Base-by-base conservation (phyloP, 2,797 vertebrate species). In the Hydrolagus colliei region DNA sequence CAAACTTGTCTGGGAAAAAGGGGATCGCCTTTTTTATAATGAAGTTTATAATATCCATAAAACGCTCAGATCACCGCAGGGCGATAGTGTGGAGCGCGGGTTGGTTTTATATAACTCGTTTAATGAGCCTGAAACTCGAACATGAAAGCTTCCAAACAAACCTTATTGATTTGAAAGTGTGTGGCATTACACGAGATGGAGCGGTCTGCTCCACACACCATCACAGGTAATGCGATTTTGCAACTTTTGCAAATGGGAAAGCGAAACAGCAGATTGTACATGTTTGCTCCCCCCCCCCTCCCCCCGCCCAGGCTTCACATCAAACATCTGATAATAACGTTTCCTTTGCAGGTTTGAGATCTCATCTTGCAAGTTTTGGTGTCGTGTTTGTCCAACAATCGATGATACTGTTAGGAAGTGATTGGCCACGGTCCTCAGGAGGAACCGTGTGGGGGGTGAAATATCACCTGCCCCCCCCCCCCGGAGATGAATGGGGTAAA, bases 341-440 rank as follows among this genome's bases (percentile, higher is more conserved):
- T 27, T 41, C 63, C 10, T 68, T 52, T 65, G 32, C 79, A 84
- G 79, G 68, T 84, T 68, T 41, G 79, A 84, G 20, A 67, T 84
- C 79, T 84, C 79, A 84, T 84, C 79, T 84, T 84, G 79, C 65
- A 84, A 84, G 79, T 84, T 71, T 84, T 71, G 79, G 79, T 84
- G 79, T 84, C 79, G 65, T 84, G 77, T 84, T 52, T 84, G 10
- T 11, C 0, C 6, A 20, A 41, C 20, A 16, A 80, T 80, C 68
- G 68, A 84, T 35, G 79, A 84, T 84, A 84, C 79, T 84, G 79
- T 84, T 84, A 84, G 79, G 79, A 84, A 84, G 18, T 84, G 79
- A 84, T 84, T 84, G 20, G 63, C 79, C 27, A 84, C 22, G 79
- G 79, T 41, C 79, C 79, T 84, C 79, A 84, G 79, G 71, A 84